These are phyloP conservation scores for Wiebesia pumilae DNA, from an alignment of 1,140 invertebrate species.

Conservation along the genomic window DNA sequence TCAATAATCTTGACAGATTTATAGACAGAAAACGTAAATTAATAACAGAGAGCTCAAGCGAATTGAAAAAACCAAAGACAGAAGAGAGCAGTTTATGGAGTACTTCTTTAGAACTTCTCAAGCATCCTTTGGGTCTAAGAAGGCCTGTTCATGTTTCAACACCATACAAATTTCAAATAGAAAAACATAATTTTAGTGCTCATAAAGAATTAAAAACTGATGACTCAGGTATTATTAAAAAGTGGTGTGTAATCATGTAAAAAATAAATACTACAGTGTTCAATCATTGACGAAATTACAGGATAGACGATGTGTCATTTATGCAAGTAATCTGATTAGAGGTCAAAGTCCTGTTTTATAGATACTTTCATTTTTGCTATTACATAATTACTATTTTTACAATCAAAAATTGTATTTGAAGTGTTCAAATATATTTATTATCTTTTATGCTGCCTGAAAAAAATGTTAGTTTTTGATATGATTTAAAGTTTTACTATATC, in stretches of 20 bases:
- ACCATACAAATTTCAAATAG: slow-evolving; percentile 61
- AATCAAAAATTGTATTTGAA: neutral
- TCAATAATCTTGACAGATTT: slow-evolving; percentile 57
- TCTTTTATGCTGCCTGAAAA: neutral
- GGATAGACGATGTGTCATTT: slow-evolving; percentile 37
- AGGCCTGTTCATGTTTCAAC: slow-evolving; percentile 63
- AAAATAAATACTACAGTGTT: slow-evolving; percentile 22
- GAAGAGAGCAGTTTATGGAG: slow-evolving; percentile 59
- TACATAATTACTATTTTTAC: slow-evolving; percentile 16
- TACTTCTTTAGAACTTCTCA: slow-evolving; percentile 61
- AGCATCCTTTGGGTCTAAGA: slow-evolving; percentile 51
- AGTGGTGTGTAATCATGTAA: slow-evolving; percentile 70
- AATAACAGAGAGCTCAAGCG: slow-evolving; percentile 38
- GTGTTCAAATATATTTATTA: neutral
- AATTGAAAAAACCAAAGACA: slow-evolving; percentile 61
- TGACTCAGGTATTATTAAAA: slow-evolving; percentile 50
- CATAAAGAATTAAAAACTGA: slow-evolving; percentile 48
- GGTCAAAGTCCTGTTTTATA: neutral
- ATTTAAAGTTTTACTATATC: slow-evolving; percentile 1
- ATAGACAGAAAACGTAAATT: slow-evolving; percentile 64
- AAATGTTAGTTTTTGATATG: slow-evolving; percentile 1
- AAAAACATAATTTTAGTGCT: slow-evolving; percentile 55
- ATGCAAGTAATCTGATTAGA: slow-evolving; percentile 28
- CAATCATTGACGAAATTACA: slow-evolving; percentile 30
- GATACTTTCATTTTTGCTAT: slow-evolving; percentile 11